Conservation (phyloP, 2,113 vertebrate species). For the Phrynocephalus versicolor region DNA sequence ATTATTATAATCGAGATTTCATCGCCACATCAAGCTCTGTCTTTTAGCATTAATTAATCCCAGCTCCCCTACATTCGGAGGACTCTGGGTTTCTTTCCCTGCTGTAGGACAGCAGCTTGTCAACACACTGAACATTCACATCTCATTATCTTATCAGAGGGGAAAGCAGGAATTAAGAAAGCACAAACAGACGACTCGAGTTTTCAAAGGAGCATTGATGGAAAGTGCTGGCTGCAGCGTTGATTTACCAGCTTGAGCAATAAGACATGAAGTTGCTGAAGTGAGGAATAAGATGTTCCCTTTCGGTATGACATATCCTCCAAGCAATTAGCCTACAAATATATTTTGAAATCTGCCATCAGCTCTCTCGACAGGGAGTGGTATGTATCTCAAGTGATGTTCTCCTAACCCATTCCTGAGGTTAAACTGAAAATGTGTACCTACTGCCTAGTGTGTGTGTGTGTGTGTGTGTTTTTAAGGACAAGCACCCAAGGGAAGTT, state of each 20-base stretch:
- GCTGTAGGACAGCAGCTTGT: conserved; percentile 71
- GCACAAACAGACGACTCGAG: conserved; percentile 13
- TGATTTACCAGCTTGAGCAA: conserved; percentile 36
- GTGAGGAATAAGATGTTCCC: rapidly evolving
- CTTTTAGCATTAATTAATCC: conserved; percentile 84
- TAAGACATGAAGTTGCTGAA: neutral
- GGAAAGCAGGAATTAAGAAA: conserved; percentile 42
- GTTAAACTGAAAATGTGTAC: neutral
- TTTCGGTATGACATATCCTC: rapidly evolving
- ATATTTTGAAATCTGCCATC: neutral
- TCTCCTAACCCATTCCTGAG: neutral
- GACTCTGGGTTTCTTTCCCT: conserved; percentile 44
- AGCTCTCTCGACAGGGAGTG: neutral
- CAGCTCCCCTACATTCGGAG: conserved; percentile 67
- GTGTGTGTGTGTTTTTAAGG: neutral
- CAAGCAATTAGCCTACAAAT: neutral
- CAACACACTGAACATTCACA: conserved; percentile 63
- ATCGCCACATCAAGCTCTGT: conserved; percentile 79
- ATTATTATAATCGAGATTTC: conserved; percentile 81
- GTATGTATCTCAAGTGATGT: neutral
- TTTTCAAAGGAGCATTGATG: conserved; percentile 10
- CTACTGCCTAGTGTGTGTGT: neutral
- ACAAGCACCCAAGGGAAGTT: neutral
- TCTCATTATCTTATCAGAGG: conserved; percentile 71
- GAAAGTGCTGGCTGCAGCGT: conserved; percentile 1